These are phyloP conservation scores for Apostichopus japonicus DNA, from an alignment of 35 echinoderm and acorn worm genomes.

Conservation along the genomic window DNA sequence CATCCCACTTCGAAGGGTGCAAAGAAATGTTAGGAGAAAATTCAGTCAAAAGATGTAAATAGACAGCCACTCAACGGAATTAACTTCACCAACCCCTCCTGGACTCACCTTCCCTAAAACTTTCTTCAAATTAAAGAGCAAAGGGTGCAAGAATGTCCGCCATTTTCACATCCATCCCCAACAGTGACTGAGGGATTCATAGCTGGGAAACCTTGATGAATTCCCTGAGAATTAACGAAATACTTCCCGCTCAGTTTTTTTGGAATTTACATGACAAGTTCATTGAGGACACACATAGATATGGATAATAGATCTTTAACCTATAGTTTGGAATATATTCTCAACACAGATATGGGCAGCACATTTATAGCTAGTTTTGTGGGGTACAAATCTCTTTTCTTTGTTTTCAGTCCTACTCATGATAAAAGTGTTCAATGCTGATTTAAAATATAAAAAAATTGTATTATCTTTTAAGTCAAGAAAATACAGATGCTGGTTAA, in stretches of 20 bases:
- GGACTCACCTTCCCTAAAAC: conserved; percentile 46
- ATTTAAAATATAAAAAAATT: no score
- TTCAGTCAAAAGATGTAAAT: not conserved
- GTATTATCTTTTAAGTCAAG: no score
- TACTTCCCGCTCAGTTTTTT: conserved; percentile 38
- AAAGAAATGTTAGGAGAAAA: conserved; percentile 9
- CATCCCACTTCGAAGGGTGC: not conserved
- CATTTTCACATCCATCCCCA: conserved; percentile 67
- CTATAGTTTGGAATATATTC: not conserved
- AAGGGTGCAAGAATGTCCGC: conserved; percentile 54
- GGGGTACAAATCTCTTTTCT: no score
- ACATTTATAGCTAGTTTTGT: no score
- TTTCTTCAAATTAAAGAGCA: conserved; percentile 37
- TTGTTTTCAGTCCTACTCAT: no score
- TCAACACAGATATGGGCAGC: no score
- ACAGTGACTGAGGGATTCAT: conserved; percentile 63
- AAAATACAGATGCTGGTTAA: no score
- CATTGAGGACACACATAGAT: not conserved
- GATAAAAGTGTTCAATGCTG: no score
- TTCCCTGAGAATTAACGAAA: conserved; percentile 66
- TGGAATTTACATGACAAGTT: not conserved
- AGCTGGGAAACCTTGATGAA: conserved; percentile 49
- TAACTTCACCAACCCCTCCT: not conserved
- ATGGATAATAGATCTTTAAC: not conserved
- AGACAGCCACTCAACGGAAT: not conserved